These are phyloP conservation scores for Standfussiana lucernea DNA, from an alignment of 2,888 invertebrate genomes.

Conservation along the genomic window DNA sequence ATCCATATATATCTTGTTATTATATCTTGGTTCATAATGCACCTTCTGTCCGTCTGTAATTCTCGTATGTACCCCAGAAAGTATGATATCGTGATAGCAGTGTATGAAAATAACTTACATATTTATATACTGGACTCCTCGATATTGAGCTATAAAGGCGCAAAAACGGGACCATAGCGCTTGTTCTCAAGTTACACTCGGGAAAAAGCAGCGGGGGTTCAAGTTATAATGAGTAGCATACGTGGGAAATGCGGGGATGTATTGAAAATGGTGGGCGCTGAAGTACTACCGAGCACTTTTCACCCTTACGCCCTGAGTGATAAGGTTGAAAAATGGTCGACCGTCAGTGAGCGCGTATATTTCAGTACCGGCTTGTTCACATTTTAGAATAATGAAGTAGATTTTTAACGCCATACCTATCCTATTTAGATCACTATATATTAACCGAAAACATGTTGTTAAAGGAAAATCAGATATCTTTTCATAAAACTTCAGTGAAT, in stretches of 20 bases:
- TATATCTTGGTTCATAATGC: not conserved
- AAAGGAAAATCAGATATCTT: not conserved
- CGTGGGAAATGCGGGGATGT: not conserved
- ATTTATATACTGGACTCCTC: not conserved
- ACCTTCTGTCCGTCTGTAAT: not conserved
- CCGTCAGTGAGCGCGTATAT: not conserved
- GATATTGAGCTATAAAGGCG: slow-evolving; percentile 14
- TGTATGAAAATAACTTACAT: not conserved
- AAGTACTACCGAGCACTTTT: not conserved
- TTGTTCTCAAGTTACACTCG: slow-evolving; percentile 17
- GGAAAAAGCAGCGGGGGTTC: not conserved
- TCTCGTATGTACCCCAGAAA: not conserved
- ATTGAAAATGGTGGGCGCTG: not conserved
- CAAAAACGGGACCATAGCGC: not conserved
- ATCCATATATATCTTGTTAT: not conserved
- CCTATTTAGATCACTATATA: not conserved
- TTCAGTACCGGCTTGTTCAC: not conserved
- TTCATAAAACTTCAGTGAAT: not conserved
- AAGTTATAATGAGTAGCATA: not conserved
- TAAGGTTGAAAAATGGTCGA: not conserved
- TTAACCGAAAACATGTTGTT: not conserved
- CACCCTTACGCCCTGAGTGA: not conserved
- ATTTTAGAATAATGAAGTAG: not conserved
- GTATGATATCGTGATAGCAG: not conserved
- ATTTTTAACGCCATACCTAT: not conserved